Base-by-base conservation (phyloP, 2,888 invertebrate genomes). In the Morpho deidamia region DNA sequence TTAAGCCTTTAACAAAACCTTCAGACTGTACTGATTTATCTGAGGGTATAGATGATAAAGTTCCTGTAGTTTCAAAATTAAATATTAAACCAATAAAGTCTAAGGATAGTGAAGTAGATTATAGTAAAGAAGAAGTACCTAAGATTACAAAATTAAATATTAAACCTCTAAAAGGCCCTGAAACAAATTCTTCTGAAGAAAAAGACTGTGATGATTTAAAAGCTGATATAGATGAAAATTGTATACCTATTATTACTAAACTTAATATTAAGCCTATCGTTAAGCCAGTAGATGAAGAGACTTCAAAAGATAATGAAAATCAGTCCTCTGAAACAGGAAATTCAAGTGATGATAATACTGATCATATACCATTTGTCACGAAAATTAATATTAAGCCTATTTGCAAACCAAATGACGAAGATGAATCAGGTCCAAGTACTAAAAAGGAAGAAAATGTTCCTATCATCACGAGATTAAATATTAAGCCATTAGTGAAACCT, bases 321-420 rank as follows among this genome's bases (percentile, higher is more conserved):
- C 83, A 83, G 65, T 83, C 86, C 59, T 85, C 85, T 62, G 87
- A 87, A 74, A 86, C 85, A 65, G 81, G 83, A 58, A 86, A 78
- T 65, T 87, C 88, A 58, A 87, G 86, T 76, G 87, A 89, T 77
- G 88, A 88, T 54, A 86, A 88, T 70, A 69, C 69, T 59, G 87
- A 86, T 65, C 72, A 81, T 58, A 84, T 88, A 79, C 88, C 88
- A 61, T 69, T 85, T 68, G 81, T 87, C 58, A 90, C 90, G 63
- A 92, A 91, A 78, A 72, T 92, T 46, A 92, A 91, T 59, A 92
- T 92, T 58, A 92, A 92, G 77, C 91, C 92, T 3, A 80, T 92
- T 55, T 60, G 82, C 46, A 87, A 81, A 68, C 88, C 87, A 55
- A 73, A 66, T 66, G 78, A 79, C 43, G 48, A 58, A 48, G 72